Evolutionary conservation across 2,113 vertebrate species (phyloP).

Genomic region (Calyptomena viridis): DNA sequence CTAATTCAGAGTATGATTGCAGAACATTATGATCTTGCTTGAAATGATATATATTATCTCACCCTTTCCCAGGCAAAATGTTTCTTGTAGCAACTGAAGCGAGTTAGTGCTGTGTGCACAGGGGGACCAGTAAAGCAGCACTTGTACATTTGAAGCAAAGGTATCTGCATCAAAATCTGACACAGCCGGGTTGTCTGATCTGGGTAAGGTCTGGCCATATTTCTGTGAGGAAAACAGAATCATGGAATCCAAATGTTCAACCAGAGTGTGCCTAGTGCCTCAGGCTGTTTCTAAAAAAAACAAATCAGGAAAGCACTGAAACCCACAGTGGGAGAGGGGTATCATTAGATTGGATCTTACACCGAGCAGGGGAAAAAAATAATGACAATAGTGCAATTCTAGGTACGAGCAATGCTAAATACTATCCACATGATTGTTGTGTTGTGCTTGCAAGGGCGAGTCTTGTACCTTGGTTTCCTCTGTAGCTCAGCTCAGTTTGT

Average conservation of each 20-base stretch:
- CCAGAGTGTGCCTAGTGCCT: background rate
- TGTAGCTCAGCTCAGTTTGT: background rate
- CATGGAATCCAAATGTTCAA: background rate
- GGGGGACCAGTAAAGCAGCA: background rate
- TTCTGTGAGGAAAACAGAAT: background rate
- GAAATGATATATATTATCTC: background rate
- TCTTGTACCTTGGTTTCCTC: background rate
- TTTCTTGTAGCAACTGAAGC: background rate
- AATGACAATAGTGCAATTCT: background rate
- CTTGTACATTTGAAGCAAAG: background rate
- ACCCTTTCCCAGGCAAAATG: background rate
- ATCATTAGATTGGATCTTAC: background rate
- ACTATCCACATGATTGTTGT: background rate
- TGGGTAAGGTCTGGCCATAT: background rate
- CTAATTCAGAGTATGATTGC: background rate
- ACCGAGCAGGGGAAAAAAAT: background rate
- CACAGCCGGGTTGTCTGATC: background rate
- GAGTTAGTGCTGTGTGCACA: background rate
- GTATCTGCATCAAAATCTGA: background rate
- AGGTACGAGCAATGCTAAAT: background rate
- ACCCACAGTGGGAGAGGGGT: background rate
- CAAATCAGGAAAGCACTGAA: background rate
- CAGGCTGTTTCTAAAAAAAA: background rate
- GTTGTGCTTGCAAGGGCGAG: background rate
- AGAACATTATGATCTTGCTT: background rate